Base-by-base conservation (phyloP, 2,888 invertebrate genomes). In the Gryllus longicercus region DNA sequence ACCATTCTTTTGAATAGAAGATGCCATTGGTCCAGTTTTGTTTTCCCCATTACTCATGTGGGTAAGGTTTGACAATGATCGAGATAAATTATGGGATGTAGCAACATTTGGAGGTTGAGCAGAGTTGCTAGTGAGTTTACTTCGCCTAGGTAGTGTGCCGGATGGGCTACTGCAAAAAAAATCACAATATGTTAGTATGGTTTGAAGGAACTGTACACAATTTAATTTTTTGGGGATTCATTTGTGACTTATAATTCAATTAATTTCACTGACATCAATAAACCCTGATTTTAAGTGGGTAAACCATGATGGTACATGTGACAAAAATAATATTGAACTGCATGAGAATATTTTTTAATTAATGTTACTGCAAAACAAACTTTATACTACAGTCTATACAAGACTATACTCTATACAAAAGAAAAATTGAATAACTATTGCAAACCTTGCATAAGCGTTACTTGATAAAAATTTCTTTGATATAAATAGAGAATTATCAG, bases 131-230 rank as follows among this genome's bases (percentile, higher is more conserved):
- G 82, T 75, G 14, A 85, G 84, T 82, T 86, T 87, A 78, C 86
- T 86, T 76, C 87, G 85, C 78, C 88, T 85, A 3, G 88, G 88
- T 75, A 88, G 83, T 5, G 88, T 87, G 83, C 87, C 87, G 11
- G 86, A 75, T 50, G 77, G 38, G 75, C 82, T 79, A 50, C 74
- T 51, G 78, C 21, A 77, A 77, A 63, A 63, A 63, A 18, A 63
- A 63, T 63, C 63, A 63, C 14, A 18, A 63, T 63, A 63, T 63
- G n/a, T 63, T 63, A 14, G 21, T 11, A 11, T 21, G 14, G 74
- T 14, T 14, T 74, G 23, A 1, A 74, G n/a, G 74, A 23, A 14
- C 74, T 14, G 74, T 75, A 75, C 8, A 38, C 38, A 38, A 38
- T 38, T 38, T 38, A 38, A 38, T 38, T 38, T 38, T 38, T 38